phyloP scores from a whole-genome alignment of 2,888 invertebrate genomes.

The Lumbricus terrestris region DNA sequence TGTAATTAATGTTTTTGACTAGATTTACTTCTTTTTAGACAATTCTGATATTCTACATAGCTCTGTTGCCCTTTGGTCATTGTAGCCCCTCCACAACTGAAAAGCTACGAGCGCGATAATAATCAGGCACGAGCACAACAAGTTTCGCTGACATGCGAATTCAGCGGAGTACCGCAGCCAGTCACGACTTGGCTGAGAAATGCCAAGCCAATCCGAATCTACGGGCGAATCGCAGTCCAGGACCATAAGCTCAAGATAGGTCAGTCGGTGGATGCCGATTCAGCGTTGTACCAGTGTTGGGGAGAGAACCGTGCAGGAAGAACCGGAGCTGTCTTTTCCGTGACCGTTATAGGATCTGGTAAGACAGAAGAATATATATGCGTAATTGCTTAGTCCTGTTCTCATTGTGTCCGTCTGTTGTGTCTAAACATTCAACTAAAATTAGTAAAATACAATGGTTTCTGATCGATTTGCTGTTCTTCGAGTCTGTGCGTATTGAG shows the following conservation, averaged over 20 bases:
- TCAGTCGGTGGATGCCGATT: not conserved
- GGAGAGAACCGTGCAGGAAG: not conserved
- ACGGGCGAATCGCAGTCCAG: not conserved
- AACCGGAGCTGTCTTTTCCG: not conserved
- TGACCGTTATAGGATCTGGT: not conserved
- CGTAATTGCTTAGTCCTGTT: too few species aligned
- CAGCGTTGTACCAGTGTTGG: slow-evolving; percentile 12
- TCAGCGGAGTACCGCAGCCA: not conserved
- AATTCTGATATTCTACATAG: too few species aligned
- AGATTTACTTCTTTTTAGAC: too few species aligned
- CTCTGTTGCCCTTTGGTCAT: not conserved
- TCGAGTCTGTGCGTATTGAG: too few species aligned
- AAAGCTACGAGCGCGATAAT: not conserved
- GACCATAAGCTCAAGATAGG: not conserved
- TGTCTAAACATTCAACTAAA: too few species aligned
- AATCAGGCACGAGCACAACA: not conserved
- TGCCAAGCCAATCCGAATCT: not conserved
- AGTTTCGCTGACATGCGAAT: not conserved
- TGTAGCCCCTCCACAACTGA: not conserved
- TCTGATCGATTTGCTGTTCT: too few species aligned
- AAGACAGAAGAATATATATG: not conserved
- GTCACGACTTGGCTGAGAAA: not conserved
- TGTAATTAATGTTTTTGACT: too few species aligned
- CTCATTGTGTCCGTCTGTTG: not conserved
- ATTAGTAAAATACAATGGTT: too few species aligned